A percentile compares a stretch with the other conserved stretches of the same genome.
These are phyloP conservation scores for Coelopa frigida DNA, from an alignment of 1,140 invertebrate species.

Conservation along the genomic window DNA sequence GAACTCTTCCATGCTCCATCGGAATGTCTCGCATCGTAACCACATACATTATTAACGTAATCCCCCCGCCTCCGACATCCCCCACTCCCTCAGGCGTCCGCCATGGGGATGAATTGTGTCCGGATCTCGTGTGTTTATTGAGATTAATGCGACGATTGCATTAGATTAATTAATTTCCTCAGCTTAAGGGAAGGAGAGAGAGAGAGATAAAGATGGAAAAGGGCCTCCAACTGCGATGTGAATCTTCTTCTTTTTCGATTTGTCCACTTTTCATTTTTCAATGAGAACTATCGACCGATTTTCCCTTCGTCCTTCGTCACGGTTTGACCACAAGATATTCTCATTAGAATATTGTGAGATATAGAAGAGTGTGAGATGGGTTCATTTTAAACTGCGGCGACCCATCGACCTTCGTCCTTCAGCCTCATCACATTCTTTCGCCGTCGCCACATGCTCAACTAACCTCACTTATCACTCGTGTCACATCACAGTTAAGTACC, in stretches of 20 bases:
- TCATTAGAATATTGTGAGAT: too few species aligned
- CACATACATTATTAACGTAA: conserved; percentile 4
- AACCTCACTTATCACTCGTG: conserved; percentile 17
- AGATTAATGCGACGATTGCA: conserved; percentile 1
- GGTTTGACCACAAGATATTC: not conserved
- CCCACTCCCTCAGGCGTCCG: not conserved
- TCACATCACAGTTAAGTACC: conserved; percentile 42
- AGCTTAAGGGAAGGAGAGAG: not conserved
- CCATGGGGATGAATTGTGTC: not conserved
- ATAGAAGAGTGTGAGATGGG: too few species aligned
- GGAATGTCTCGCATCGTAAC: conserved; percentile 3
- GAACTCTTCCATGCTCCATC: conserved; percentile 1
- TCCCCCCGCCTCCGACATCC: not conserved
- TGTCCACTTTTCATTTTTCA: too few species aligned
- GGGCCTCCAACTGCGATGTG: too few species aligned
- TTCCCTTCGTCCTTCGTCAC: not conserved
- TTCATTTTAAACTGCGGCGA: too few species aligned
- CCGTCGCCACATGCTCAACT: conserved; percentile 1
- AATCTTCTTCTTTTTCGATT: too few species aligned
- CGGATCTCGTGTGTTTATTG: not conserved
- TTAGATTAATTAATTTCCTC: conserved; percentile 7
- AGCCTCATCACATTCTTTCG: not conserved
- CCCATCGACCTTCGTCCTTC: too few species aligned
- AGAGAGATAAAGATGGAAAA: too few species aligned
- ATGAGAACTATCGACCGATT: too few species aligned